These are phyloP conservation scores for Ylistrum balloti DNA, from an alignment of 1,140 invertebrate species.

Conservation along the genomic window DNA sequence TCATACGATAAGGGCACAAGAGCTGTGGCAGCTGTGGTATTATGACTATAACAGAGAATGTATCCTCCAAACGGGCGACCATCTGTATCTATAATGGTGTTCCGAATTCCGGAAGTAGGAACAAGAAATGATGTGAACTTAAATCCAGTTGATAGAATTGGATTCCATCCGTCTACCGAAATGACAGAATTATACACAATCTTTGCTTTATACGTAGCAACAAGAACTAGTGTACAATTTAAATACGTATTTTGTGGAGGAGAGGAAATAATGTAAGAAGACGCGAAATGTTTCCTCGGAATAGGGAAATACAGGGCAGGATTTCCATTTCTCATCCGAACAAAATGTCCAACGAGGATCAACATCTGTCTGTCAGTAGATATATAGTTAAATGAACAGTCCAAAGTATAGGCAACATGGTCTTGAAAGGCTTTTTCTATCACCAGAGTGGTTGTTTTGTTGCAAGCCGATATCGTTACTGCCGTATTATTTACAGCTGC, in stretches of 20 bases:
- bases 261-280: constrained; percentile 6
- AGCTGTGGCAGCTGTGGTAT: background rate
- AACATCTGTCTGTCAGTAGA: background rate
- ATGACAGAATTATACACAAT: background rate
- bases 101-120: background rate
- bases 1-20: background rate
- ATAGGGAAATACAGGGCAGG: background rate
- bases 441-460: background rate
- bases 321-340: constrained; percentile 13
- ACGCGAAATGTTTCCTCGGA: background rate
- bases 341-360: background rate
- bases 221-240: background rate
- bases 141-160: background rate
- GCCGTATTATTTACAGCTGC: background rate
- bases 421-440: background rate
- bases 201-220: background rate
- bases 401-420: background rate
- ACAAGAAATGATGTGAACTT: background rate
- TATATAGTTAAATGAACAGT: background rate
- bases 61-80: background rate
- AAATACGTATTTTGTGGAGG: background rate
- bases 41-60: background rate
- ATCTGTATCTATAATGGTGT: background rate
- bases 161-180: background rate
- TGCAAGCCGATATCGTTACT: background rate